Evolutionary conservation across 2,888 invertebrate genomes (phyloP), one percentile per base, ranked within the genome.

Genomic region (Drosophila flavopinicola): DNA sequence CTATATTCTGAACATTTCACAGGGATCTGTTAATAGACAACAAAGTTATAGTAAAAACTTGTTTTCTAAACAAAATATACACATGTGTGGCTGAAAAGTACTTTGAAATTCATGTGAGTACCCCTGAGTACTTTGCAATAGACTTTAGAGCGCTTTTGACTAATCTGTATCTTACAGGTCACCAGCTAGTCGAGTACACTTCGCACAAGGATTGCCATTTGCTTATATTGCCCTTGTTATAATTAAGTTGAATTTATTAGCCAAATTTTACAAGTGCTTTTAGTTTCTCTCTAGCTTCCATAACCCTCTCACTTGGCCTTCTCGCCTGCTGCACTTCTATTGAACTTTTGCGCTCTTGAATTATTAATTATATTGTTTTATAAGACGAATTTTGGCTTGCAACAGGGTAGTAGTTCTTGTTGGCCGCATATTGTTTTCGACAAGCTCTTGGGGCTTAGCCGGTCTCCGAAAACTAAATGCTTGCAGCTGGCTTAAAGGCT

Each of bases 201-300:
- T 38, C 1, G 1, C 7, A 3, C 0, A 10, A 13, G 3, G 7
- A n/a, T 29, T 5, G 6, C 9, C 32, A 38, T 35, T 63, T 44
- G 61, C 5, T 27, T 39, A 64, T 39, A 58, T 63, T 63, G 45
- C 66, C 68, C 54, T 82, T 78, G 67, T 66, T 77, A 75, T 80
- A 75, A 79, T 84, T 76, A 69, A 74, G 85, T 80, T 70, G 74
- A 74, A 77, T 85, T 76, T 78, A 85, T 80, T 78, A 60, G 65
- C 63, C 49, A 52, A 82, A 79, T 68, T 85, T 66, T 57, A 67
- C 67, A 76, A 79, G 74, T 66, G 45, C 57, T 58, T 56, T 85
- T 70, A 64, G 64, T 45, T 20, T 10, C 48, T 25, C 29, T 33
- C 20, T 7, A 9, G 15, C 24, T 35, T 15, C 33, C 13, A 44